Conservation (phyloP, 2,888 invertebrate genomes). For the Alsophila aescularia region DNA sequence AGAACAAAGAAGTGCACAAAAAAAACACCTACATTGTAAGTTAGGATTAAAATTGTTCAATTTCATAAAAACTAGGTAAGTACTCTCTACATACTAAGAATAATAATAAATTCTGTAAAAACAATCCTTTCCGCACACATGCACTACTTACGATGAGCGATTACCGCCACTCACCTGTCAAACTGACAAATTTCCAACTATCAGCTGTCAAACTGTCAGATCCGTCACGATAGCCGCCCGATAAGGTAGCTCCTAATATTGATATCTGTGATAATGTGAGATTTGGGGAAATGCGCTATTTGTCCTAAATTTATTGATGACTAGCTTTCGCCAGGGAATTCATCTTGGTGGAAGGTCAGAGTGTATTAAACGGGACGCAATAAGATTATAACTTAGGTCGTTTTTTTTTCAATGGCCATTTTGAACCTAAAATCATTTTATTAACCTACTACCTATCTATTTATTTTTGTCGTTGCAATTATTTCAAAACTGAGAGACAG, state of each 20-base stretch:
- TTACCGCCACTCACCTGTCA: conserved; percentile 64
- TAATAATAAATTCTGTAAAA: conserved; percentile 18
- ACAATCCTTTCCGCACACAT: conserved; percentile 15
- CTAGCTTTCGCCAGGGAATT: neutral
- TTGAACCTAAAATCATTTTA: too few relatives aligned
- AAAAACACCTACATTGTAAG: too few relatives aligned
- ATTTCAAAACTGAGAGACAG: too few relatives aligned
- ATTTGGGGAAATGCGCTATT: conserved; percentile 37
- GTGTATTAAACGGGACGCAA: neutral
- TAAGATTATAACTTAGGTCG: too few relatives aligned
- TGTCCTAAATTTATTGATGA: conserved; percentile 25
- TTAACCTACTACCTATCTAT: too few relatives aligned
- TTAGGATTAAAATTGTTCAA: too few relatives aligned
- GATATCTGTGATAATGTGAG: conserved; percentile 28
- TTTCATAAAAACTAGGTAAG: too few relatives aligned
- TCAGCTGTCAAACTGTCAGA: conserved; percentile 68
- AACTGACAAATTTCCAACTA: conserved; percentile 53
- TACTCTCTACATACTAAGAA: too few relatives aligned
- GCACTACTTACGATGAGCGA: conserved; percentile 22
- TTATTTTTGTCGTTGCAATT: too few relatives aligned
- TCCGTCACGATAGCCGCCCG: conserved; percentile 54
- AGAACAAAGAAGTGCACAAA: too few relatives aligned
- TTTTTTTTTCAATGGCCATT: too few relatives aligned
- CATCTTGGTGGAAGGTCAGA: neutral
- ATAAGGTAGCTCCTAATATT: conserved; percentile 40